These are phyloP conservation scores for Sciurus niger DNA, from an alignment of 2,113 vertebrate species.

Conservation along the genomic window DNA sequence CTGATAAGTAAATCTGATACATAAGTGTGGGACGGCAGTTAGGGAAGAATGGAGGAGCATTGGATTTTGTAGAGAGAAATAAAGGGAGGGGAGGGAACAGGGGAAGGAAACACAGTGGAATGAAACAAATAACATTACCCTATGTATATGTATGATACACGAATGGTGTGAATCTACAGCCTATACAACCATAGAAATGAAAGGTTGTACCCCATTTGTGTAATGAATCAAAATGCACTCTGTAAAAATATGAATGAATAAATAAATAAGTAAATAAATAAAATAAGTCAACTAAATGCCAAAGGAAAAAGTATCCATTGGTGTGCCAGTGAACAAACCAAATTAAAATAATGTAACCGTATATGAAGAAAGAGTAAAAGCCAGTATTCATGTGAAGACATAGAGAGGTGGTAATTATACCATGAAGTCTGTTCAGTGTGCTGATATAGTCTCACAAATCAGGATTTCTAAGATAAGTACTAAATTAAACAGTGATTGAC, in stretches of 20 bases:
- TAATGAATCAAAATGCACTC: too few species aligned
- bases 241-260: neutral
- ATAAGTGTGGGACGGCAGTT: too few species aligned
- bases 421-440: neutral
- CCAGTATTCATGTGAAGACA: neutral
- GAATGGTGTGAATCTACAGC: too few species aligned
- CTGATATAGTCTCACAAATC: neutral
- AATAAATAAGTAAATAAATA: conserved; percentile 50
- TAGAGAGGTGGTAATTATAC: neutral
- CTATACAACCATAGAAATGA: too few species aligned
- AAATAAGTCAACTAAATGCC: conserved; percentile 22
- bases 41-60: too few species aligned
- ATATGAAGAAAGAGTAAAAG: neutral
- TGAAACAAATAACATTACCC: too few species aligned
- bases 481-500: conserved; percentile 2
- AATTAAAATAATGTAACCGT: conserved; percentile 53
- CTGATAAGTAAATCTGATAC: too few species aligned
- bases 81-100: too few species aligned
- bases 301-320: neutral
- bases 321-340: neutral
- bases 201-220: too few species aligned
- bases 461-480: neutral
- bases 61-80: too few species aligned
- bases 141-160: too few species aligned
- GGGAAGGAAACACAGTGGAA: too few species aligned